These are phyloP conservation scores for Atherinomorus stipes DNA, from an alignment of 2,113 vertebrate species.

Conservation along the genomic window DNA sequence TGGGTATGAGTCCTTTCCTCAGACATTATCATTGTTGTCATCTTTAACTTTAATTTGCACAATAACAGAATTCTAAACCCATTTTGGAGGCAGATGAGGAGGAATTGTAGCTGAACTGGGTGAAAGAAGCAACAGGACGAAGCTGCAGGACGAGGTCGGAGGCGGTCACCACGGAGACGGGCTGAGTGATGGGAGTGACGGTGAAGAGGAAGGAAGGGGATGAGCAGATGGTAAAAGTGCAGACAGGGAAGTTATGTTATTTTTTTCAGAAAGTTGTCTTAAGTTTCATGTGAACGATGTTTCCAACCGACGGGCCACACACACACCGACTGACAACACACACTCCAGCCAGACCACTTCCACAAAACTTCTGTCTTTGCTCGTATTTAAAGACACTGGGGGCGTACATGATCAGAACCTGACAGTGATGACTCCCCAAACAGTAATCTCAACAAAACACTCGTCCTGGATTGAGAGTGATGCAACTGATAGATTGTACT, in stretches of 20 bases:
- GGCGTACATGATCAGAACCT: conserved; percentile 25
- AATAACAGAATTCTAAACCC: too few relatives aligned
- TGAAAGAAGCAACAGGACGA: too few relatives aligned
- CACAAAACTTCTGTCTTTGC: background rate
- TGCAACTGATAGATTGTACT: background rate
- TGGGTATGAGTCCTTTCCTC: too few relatives aligned
- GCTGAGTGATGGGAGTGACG: conserved; percentile 5
- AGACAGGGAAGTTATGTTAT: conserved; percentile 12
- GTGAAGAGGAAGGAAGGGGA: conserved; percentile 10
- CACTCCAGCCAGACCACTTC: conserved; percentile 5
- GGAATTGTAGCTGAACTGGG: too few relatives aligned
- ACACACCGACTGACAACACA: background rate
- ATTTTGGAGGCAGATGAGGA: too few relatives aligned
- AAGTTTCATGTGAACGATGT: conserved; percentile 29
- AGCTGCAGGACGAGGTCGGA: too few relatives aligned
- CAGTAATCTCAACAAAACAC: conserved; percentile 7
- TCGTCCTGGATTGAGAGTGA: conserved; percentile 10
- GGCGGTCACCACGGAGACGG: too few relatives aligned
- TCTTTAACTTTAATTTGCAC: too few relatives aligned
- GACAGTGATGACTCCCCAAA: conserved; percentile 46
- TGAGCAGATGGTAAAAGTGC: conserved; percentile 24
- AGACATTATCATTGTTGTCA: too few relatives aligned
- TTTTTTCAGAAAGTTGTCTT: too few relatives aligned
- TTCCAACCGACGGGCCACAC: background rate
- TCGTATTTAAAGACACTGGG: background rate